phyloP scores from a whole-genome alignment of 2,797 vertebrate genomes.

The Tokudaia tokunoshimensis region DNA sequence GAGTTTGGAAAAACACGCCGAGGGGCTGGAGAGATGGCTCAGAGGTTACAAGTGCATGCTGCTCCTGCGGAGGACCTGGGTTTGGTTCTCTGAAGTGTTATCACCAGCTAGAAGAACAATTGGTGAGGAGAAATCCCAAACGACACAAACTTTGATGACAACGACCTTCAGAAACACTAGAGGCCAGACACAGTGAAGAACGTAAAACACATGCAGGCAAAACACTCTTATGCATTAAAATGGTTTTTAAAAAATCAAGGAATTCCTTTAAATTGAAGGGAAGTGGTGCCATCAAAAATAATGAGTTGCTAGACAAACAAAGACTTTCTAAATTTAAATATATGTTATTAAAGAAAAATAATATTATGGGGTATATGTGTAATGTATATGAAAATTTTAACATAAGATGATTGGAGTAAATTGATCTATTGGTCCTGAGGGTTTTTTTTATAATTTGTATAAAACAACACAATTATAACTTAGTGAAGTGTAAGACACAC shows the following conservation, averaged over 20 bases:
- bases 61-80: neutral
- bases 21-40: neutral
- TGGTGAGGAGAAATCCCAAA: neutral
- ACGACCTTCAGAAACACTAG: neutral
- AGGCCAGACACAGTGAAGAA: neutral
- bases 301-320: conserved; percentile 2
- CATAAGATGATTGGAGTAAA: neutral
- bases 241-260: neutral
- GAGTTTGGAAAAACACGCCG: neutral
- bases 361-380: neutral
- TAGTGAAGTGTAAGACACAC: neutral
- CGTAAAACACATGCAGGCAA: neutral
- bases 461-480: neutral
- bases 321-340: neutral
- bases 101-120: neutral
- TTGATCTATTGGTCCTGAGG: neutral
- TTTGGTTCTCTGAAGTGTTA: neutral
- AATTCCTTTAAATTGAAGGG: neutral
- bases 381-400: neutral
- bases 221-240: neutral
- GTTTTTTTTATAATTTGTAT: neutral
- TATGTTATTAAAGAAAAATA: conserved; percentile 16
- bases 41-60: accelerated
- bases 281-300: neutral
- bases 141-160: neutral